These are phyloP conservation scores for Corythornis leucogaster DNA, from an alignment of 2,797 vertebrate genomes.

Conservation along the genomic window DNA sequence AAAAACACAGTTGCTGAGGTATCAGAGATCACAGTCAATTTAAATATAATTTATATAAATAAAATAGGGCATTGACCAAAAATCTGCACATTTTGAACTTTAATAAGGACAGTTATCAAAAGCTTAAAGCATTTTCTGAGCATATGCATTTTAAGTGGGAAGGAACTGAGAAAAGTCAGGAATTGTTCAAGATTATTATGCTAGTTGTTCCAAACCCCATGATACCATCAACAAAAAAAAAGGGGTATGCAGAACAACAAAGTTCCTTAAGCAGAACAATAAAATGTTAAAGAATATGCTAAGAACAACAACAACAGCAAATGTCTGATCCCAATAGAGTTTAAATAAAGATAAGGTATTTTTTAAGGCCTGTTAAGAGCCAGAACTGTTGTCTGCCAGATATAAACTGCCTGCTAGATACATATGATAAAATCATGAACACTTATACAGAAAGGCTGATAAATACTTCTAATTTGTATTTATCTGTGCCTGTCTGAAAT, in stretches of 20 bases:
- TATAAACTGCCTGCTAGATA: background rate
- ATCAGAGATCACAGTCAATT: background rate
- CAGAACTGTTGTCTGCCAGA: background rate
- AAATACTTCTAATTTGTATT: background rate
- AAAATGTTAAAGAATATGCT: background rate
- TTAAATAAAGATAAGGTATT: background rate
- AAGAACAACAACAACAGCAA: background rate
- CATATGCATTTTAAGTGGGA: background rate
- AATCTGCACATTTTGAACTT: conserved; percentile 5
- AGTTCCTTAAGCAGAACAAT: background rate
- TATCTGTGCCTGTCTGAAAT: background rate
- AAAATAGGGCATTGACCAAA: background rate
- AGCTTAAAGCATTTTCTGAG: background rate
- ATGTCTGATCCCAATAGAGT: background rate
- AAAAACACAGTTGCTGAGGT: background rate
- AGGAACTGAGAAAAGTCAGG: background rate
- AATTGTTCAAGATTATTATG: conserved; percentile 1
- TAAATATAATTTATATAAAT: background rate
- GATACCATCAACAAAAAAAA: background rate
- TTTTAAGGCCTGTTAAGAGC: background rate
- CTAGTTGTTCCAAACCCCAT: background rate
- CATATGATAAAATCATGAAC: background rate
- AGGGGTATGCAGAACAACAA: background rate
- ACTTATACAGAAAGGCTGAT: background rate
- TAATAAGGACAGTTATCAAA: background rate